Base-by-base conservation (phyloP, 2,113 vertebrate species). In the Thoracochromis brauschi region DNA sequence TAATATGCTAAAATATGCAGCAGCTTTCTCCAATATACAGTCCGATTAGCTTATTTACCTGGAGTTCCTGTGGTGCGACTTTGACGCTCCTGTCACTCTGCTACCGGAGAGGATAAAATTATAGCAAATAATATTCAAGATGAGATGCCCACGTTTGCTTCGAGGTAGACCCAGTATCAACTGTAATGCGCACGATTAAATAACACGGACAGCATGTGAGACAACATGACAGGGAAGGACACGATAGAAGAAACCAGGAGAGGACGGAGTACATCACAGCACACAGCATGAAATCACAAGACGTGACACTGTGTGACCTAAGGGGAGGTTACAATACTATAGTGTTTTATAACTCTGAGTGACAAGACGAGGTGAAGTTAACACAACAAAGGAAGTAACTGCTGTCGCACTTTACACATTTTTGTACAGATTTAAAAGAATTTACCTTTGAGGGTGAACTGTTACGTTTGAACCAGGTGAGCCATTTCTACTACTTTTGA, bases 401-500 rank as follows among this genome's bases (percentile, higher is more conserved):
- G 24, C 42, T 78, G 16, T 49, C 0, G 3, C 24, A 75, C 1
- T 47, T 40, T 38, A 13, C 35, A 40, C 63, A 4, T 21, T 47
- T 75, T 4, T 78, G 24, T 19, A 31, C 42, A 75, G 24, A 49
- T 75, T 75, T 75, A 75, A 49, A 31, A 49, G 6, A 49, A 31
- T 75, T 47, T 19, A 12, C 7, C 3, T 75, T 75, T 12, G 42
- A 31, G 71, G 16, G 21, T 8, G 24, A 47, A 29, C 71, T 45
- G 40, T 3, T 47, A 47, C 1, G 2, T 45, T 29, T 47, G 1
- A 31, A 29, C 38, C 38, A 73, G 21, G 65, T 26, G 13, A 73
- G 2, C 14, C 1, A 4, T 75, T 47, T 0, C 68, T 4, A 29
- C 24, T 75, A 45, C 14, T 75, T 2, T 0, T 75, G 42, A 47